These are phyloP conservation scores for Meloidogyne exigua DNA, from an alignment of 1,140 invertebrate genomes.

Conservation along the genomic window DNA sequence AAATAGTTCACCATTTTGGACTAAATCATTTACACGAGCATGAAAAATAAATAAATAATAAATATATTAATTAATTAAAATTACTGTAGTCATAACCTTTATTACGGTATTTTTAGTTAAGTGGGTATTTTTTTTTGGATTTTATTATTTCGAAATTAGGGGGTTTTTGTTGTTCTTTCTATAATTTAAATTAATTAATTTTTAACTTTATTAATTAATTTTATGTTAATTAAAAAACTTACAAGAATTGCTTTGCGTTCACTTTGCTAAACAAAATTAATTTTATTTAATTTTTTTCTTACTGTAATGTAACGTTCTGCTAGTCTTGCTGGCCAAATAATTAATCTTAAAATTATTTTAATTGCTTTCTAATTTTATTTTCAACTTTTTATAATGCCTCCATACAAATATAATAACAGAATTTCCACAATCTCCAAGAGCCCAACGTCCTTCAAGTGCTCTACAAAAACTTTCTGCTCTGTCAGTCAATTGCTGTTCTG, in stretches of 20 bases:
- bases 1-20: constrained; percentile 50
- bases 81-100: too few relatives aligned
- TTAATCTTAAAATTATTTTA: too few relatives aligned
- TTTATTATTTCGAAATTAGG: too few relatives aligned
- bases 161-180: too few relatives aligned
- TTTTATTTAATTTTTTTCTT: not conserved
- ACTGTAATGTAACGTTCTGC: constrained; percentile 40
- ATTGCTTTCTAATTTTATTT: constrained; percentile 13
- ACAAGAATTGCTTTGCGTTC: constrained; percentile 57
- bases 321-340: constrained; percentile 62
- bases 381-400: constrained; percentile 60
- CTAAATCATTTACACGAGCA: constrained; percentile 55
- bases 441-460: constrained; percentile 61
- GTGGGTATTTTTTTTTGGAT: too few relatives aligned
- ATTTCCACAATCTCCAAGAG: constrained; percentile 63
- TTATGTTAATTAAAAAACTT: too few relatives aligned
- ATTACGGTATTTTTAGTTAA: too few relatives aligned
- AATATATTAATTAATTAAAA: too few relatives aligned
- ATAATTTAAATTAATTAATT: too few relatives aligned
- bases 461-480: constrained; percentile 59
- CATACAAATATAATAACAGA: constrained; percentile 63
- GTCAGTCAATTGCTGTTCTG: constrained; percentile 63
- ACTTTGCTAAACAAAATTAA: constrained; percentile 47
- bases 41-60: too few relatives aligned
- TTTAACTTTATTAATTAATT: too few relatives aligned